phyloP scores from a whole-genome alignment of 2,113 vertebrate genomes.

The Jacana jacana region DNA sequence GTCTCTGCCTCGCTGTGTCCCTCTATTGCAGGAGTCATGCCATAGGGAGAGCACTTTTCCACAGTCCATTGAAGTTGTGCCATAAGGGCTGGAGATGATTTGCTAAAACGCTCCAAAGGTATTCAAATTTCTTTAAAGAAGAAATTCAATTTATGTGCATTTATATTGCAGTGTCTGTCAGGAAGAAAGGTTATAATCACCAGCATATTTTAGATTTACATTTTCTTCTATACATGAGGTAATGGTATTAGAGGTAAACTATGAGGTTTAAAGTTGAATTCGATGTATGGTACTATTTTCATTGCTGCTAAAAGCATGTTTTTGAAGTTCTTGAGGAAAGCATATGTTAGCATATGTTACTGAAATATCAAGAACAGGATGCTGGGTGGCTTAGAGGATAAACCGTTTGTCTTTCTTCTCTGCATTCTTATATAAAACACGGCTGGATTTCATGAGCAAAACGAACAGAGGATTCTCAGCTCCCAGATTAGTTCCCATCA shows the following conservation, averaged over 20 bases:
- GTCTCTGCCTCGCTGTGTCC: conserved; percentile 73
- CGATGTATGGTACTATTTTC: conserved; percentile 76
- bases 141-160: conserved; percentile 99
- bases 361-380: conserved; percentile 75
- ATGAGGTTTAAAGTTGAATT: conserved; percentile 74
- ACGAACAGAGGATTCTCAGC: not conserved
- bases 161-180: conserved; percentile 99
- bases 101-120: conserved; percentile 93
- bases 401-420: conserved; percentile 73
- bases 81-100: conserved; percentile 95
- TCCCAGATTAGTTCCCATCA: not conserved
- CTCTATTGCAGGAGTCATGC: conserved; percentile 79
- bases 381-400: conserved; percentile 69
- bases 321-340: conserved; percentile 78
- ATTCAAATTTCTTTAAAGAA: conserved; percentile 94
- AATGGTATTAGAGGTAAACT: conserved; percentile 81
- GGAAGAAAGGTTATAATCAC: conserved; percentile 97
- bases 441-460: conserved; percentile 43
- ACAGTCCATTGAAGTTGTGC: conserved; percentile 91
- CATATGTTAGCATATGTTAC: conserved; percentile 81
- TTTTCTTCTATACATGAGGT: conserved; percentile 83
- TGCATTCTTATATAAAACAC: conserved; percentile 54
- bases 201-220: conserved; percentile 87
- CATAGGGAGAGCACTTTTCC: conserved; percentile 89
- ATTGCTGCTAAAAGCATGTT: conserved; percentile 73